Base-by-base conservation (phyloP, 2,888 invertebrate genomes). In the Tenthredo distinguenda region DNA sequence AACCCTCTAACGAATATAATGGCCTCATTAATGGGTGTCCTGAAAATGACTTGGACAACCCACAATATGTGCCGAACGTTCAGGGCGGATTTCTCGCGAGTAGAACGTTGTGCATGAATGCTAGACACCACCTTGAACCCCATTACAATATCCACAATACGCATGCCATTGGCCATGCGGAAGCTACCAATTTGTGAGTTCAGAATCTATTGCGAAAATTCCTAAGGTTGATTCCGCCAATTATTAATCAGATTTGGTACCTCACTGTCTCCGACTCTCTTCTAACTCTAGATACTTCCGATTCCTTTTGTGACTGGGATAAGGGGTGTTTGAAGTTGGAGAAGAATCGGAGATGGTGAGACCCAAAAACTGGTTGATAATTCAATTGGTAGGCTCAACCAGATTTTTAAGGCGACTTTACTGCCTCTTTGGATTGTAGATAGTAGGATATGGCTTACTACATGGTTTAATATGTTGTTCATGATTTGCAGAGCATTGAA, bases 101-200 rank as follows among this genome's bases (percentile, higher is more conserved):
- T 76, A 96, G 96, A 91, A 98, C 98, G 0, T 89, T 98, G 7
- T 98, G 98, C 90, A 97, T 98, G 97, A 96, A 96, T 87, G 96
- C 97, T 0, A 92, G 93, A 86, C 97, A 97, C 85, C 94, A 95
- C 90, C 94, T 94, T 15, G 97, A 97, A 1, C 74, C 89, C 0
- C 98, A 98, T 92, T 97, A 96, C 91, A 95, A 98, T 92, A 93
- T 97, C 68, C 98, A 98, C 92, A 98, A 97, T 94, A 91, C 97
- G 87, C 97, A 97, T 91, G 97, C 97, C 0, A 95, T 96, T 88
- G 95, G 96, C 34, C 97, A 98, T 92, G 96, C 97, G 0, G 94
- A 96, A 79, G 95, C 96, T 43, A 98, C 98, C 0, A 95, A 96
- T 91, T 95, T 95, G 97, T 97, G 93, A 95, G 96, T 95, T 47